Evolutionary conservation across 2,113 vertebrate species (phyloP).

Genomic region (Semicossyphus pulcher): DNA sequence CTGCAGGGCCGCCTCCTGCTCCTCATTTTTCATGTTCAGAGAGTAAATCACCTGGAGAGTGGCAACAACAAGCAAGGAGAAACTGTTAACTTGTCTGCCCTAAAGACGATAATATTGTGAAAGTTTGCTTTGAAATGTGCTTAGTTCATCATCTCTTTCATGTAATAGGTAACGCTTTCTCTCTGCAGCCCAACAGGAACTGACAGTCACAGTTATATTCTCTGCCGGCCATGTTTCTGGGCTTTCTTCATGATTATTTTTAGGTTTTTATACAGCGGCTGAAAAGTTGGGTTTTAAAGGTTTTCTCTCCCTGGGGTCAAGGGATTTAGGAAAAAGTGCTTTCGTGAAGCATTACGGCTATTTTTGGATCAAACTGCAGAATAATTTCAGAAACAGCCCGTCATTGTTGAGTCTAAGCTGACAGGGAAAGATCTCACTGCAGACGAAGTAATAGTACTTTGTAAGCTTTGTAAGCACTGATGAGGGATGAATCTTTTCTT

Average conservation of each 20-base stretch:
- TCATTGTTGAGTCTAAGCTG: slow-evolving; percentile 16
- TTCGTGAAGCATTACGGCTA: neutral
- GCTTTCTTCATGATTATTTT: neutral
- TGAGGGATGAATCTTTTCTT: too few relatives aligned
- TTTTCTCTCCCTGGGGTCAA: slow-evolving; percentile 8
- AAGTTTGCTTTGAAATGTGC: neutral
- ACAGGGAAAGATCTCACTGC: slow-evolving; percentile 1
- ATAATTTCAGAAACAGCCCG: slow-evolving; percentile 12
- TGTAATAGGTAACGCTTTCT: too few relatives aligned
- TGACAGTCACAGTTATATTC: neutral
- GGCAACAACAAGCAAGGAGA: slow-evolving; percentile 1
- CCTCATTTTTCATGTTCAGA: slow-evolving; percentile 94
- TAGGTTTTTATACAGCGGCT: neutral
- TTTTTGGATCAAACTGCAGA: slow-evolving; percentile 30
- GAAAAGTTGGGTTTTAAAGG: neutral
- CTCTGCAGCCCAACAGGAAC: neutral
- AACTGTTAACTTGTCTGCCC: neutral
- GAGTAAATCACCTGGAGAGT: slow-evolving; percentile 92
- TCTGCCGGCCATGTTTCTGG: neutral
- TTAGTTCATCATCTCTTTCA: neutral
- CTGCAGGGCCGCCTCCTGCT: slow-evolving; percentile 89
- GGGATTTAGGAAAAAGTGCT: slow-evolving; percentile 6
- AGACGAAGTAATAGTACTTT: too few relatives aligned
- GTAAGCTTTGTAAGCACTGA: too few relatives aligned
- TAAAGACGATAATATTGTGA: neutral